Base-by-base conservation (phyloP, 2,888 invertebrate species). In the Tuberolachnus salignus region DNA sequence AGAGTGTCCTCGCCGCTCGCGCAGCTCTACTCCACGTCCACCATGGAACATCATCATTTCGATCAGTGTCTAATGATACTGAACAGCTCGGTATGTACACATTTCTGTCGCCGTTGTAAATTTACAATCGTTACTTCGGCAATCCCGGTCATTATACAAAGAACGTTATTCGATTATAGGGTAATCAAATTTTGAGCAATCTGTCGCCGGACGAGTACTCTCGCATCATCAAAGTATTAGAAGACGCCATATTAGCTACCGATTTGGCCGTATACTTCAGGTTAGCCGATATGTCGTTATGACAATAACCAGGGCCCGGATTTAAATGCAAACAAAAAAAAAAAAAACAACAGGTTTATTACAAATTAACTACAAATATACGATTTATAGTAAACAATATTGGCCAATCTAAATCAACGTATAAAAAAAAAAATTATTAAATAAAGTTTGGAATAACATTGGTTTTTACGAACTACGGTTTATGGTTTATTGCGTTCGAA, bases 31-130 rank as follows among this genome's bases (percentile, higher is more conserved):
- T 94, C 95, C 10, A 97, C 97, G 0, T 97, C 96, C 0, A 96
- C 96, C 55, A 95, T 97, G 95, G 97, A 97, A 85, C 95, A 97
- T 85, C 97, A 97, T 86, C 97, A 97, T 86, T 97, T 97, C 86
- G 97, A 97, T 87, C 97, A 97, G 86, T 95, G 95, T 84, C 89
- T 97, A 82, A 97, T 97, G 97, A 97, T 97, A 84, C 89, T 97
- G 80, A 97, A 94, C 87, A 95, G 95, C 83, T 94, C 94, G 86
- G 88, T 88, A 85, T 26, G 80, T 67, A 55, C 11, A n/a, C 34
- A 55, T 21, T 46, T 46, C n/a, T n/a, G n/a, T n/a, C n/a, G n/a
- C n/a, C n/a, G 46, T 46, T 46, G 3, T 46, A 13, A 46, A 21
- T 55, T 14, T 59, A 23, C 26, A 6, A 34, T 26, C n/a, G n/a